Base-by-base conservation (phyloP, 2,888 invertebrate species). In the Entomobrya proxima region DNA sequence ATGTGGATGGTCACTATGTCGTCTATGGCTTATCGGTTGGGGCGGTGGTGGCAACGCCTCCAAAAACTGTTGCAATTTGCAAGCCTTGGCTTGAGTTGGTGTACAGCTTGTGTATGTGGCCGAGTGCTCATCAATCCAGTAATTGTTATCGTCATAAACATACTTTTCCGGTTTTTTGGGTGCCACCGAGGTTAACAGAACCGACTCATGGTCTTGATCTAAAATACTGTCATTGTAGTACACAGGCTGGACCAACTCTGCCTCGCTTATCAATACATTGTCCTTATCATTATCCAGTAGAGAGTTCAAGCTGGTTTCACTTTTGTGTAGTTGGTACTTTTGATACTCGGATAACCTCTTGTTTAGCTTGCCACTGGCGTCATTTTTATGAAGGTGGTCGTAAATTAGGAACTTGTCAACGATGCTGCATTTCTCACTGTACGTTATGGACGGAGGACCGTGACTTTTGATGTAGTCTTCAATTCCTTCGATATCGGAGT, bases 81-180 rank as follows among this genome's bases (percentile, higher is more conserved):
- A 90, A n/a, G 80, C 72, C 37, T 87, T 89, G 9, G 87, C 87
- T 83, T 90, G 89, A 32, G 77, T 87, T 72, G 74, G 86, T 5
- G 89, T 89, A 44, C 89, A 89, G 55, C 84, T 87, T 55, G 87
- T 88, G 58, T 89, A 90, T 3, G 88, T 85, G 9, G 72, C 89
- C 0, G 89, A 89, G 55, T 90, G 89, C 72, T 89, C 90, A 75
- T 90, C 90, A 30, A 90, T 72, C 86, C 89, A 90, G 58, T 87
- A 85, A 64, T 79, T 78, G 67, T 87, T 89, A 15, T 89, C 90
- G 40, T 90, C 89, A 50, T 88, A 89, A 21, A 88, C 84, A 81
- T 90, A 88, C 74, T 90, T 89, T 50, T 89, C 89, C 4, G 89
- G 87, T 52, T 87, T 89, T 37, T 88, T 89, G 4, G 90, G 90